Percentiles rank a stretch among this genome's conserved stretches.
phyloP scores from a whole-genome alignment of 2,797 vertebrate species.

The Petrocephalus sullivani region DNA sequence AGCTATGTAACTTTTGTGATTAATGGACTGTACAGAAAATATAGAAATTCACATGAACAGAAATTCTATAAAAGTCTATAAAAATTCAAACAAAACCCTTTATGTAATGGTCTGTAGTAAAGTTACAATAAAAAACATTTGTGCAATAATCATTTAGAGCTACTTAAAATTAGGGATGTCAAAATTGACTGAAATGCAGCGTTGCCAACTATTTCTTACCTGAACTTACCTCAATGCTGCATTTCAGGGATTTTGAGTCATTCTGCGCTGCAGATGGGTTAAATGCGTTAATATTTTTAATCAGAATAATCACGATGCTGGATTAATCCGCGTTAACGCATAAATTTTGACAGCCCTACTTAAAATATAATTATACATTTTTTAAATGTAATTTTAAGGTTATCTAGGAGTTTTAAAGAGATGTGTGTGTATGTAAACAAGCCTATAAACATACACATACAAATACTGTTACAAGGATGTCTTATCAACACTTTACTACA shows the following conservation, averaged over 20 bases:
- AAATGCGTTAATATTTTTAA: no score
- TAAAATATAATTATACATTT: neutral
- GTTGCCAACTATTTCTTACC: no score
- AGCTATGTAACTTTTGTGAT: neutral
- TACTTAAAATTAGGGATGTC: neutral
- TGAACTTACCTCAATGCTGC: no score
- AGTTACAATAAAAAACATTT: neutral
- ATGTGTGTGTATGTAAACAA: neutral
- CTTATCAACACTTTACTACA: neutral
- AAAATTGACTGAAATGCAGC: no score
- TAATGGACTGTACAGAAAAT: neutral
- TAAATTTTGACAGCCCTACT: neutral
- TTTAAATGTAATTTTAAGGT: neutral
- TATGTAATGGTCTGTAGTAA: neutral
- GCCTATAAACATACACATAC: neutral
- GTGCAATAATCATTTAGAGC: neutral
- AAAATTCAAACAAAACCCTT: neutral
- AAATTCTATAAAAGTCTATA: neutral
- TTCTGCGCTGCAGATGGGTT: no score
- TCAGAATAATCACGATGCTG: no score
- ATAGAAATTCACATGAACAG: neutral
- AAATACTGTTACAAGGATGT: neutral
- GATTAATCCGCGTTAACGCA: no score
- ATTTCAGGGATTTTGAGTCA: no score
- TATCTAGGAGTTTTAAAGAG: neutral